Percentiles rank a stretch among this genome's conserved stretches.
These are phyloP conservation scores for Notechis scutatus DNA, from an alignment of 2,113 vertebrate species.

Conservation along the genomic window DNA sequence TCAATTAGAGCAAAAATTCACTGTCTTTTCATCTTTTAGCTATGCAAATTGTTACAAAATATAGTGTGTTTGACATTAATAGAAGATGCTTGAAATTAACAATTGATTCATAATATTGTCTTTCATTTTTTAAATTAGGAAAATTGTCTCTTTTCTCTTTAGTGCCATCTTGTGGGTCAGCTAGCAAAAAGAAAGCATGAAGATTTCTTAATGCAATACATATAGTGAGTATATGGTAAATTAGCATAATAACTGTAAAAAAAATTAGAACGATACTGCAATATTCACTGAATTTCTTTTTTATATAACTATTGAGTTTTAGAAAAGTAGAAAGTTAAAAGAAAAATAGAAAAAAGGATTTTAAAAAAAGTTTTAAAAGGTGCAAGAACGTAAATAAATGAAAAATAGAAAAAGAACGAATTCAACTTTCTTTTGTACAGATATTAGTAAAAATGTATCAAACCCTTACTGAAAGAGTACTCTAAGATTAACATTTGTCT, in stretches of 20 bases:
- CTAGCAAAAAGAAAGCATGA: conserved; percentile 39
- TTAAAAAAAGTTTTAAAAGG: background rate
- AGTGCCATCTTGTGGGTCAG: conserved; percentile 78
- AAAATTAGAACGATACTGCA: conserved; percentile 12
- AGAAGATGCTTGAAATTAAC: conserved; percentile 54
- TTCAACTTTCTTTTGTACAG: background rate
- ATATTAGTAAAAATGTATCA: background rate
- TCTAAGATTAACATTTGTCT: background rate
- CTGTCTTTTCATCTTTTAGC: conserved; percentile 30
- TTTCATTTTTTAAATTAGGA: conserved; percentile 56
- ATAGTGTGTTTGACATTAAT: conserved; percentile 54
- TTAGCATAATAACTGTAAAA: background rate
- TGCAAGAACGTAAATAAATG: background rate
- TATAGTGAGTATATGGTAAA: background rate
- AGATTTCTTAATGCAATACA: background rate
- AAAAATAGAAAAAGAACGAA: background rate
- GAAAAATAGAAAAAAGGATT: background rate
- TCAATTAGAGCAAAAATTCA: conserved; percentile 39
- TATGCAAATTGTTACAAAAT: conserved; percentile 53
- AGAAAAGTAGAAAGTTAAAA: background rate
- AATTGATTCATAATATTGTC: conserved; percentile 59
- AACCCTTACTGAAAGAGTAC: background rate
- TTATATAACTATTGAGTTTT: background rate
- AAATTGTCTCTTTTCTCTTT: conserved; percentile 74
- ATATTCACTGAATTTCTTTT: conserved; percentile 19